Evolutionary conservation across 1,140 invertebrate genomes (phyloP), one percentile per base, ranked within the genome.

Genomic region (Tribolium madens): DNA sequence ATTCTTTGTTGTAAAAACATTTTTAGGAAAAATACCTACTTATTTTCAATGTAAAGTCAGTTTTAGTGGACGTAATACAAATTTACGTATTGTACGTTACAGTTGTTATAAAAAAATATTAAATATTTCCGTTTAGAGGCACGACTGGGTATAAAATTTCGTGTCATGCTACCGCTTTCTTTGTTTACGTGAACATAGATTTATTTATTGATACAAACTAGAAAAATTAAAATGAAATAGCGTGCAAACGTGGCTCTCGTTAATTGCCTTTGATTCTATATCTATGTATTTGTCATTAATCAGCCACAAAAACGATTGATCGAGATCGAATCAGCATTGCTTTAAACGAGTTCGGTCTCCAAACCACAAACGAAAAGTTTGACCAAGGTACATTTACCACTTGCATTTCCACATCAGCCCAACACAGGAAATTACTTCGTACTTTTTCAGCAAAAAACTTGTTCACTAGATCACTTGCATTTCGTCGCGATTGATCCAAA

Each of bases 261-360:
- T 76, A 76, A 70, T n/a, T 13, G 21, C 21, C 21, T 71, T 48
- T 17, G 26, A 47, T 26, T 36, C n/a, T 71, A 76, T 26, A 48
- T n/a, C n/a, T 33, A 75, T 33, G 60, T 64, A 36, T 76, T 10
- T 76, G 47, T 76, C 75, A 72, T 76, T 42, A 71, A 71, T 48
- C 64, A 18, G 68, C 71, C 53, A 76, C 75, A 76, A 76, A 76
- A 76, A 76, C 64, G 75, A 72, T 57, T 76, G 75, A 76, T 76
- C 68, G 74, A 26, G 75, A 76, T 76, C 68, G 74, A 26, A 60
- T 50, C n/a, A 48, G 15, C 17, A 17, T 7, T 12, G 14, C 42
- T 21, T 70, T 13, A 9, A 46, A 60, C 33, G 36, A 68, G 57
- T 48, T 68, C 26, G 73, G 73, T 75, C 50, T 60, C 13, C 10